Conservation (phyloP, 2,888 invertebrate species). For the Antitype chi region DNA sequence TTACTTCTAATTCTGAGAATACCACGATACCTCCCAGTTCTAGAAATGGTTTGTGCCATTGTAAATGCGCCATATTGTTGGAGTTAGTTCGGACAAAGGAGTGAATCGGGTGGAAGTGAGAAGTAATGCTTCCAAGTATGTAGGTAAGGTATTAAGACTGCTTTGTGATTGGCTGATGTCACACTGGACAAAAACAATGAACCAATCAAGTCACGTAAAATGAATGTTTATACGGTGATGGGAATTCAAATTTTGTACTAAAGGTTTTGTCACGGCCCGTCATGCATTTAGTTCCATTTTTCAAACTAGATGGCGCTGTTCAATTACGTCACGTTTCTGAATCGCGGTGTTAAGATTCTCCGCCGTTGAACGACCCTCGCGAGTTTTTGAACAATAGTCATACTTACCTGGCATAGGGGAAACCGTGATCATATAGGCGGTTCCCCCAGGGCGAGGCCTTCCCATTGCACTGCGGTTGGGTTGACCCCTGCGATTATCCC, state of each 20-base stretch:
- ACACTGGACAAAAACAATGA: no score
- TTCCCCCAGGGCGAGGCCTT: conserved; percentile 38
- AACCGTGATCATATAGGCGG: conserved; percentile 29
- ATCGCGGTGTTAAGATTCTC: conserved; percentile 34
- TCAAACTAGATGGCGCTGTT: conserved; percentile 17
- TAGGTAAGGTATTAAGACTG: background rate
- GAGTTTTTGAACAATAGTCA: background rate
- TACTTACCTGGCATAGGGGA: conserved; percentile 40
- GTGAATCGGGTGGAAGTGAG: background rate
- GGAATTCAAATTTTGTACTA: background rate
- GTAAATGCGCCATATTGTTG: background rate
- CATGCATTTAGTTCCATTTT: background rate
- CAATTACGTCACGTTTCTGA: conserved; percentile 10
- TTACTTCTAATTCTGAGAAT: background rate
- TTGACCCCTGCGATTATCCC: conserved; percentile 35
- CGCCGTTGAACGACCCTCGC: background rate
- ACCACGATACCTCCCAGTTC: background rate
- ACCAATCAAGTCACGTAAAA: background rate
- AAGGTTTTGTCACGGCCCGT: no score
- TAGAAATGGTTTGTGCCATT: background rate
- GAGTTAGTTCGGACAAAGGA: background rate
- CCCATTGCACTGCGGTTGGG: conserved; percentile 32
- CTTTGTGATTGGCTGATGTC: background rate
- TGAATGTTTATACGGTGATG: background rate
- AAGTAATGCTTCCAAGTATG: background rate